Conservation (phyloP, 2,113 vertebrate genomes). For the Oostethus manadensis region DNA sequence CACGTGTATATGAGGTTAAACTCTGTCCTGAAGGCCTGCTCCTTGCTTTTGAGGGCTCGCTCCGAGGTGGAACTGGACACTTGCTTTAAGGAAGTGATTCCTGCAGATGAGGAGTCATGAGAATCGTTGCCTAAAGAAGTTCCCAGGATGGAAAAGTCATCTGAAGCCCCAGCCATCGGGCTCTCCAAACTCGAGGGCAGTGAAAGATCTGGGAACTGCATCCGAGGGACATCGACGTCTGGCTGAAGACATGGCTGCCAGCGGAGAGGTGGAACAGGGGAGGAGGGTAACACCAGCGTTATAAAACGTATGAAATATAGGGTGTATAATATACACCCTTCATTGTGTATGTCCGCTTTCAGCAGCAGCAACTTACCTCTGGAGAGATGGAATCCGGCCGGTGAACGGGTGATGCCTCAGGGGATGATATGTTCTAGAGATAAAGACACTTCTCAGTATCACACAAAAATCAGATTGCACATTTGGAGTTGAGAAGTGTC, state of each 20-base stretch:
- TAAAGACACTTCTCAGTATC: constrained; percentile 4
- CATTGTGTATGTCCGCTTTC: background rate
- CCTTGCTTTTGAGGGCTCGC: constrained; percentile 75
- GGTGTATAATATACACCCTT: background rate
- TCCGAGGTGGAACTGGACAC: constrained; percentile 62
- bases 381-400: constrained; percentile 90
- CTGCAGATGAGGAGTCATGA: constrained; percentile 51
- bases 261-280: background rate
- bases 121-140: constrained; percentile 68
- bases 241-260: constrained; percentile 82
- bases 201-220: constrained; percentile 76
- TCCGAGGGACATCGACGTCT: constrained; percentile 78
- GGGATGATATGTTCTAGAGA: constrained; percentile 93
- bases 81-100: constrained; percentile 46
- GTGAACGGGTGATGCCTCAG: constrained; percentile 88
- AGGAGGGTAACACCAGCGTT: background rate
- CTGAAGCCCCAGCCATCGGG: constrained; percentile 69
- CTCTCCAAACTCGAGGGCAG: constrained; percentile 79
- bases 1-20: constrained; percentile 99
- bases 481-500: no score
- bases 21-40: constrained; percentile 96
- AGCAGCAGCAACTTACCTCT: constrained; percentile 74
- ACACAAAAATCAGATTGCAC: background rate
- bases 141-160: constrained; percentile 71
- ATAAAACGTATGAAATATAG: background rate